Percentiles rank a stretch among this genome's conserved stretches.
These are phyloP conservation scores for Drosophila kohkoa DNA, from an alignment of 1,140 invertebrate genomes.

Conservation along the genomic window DNA sequence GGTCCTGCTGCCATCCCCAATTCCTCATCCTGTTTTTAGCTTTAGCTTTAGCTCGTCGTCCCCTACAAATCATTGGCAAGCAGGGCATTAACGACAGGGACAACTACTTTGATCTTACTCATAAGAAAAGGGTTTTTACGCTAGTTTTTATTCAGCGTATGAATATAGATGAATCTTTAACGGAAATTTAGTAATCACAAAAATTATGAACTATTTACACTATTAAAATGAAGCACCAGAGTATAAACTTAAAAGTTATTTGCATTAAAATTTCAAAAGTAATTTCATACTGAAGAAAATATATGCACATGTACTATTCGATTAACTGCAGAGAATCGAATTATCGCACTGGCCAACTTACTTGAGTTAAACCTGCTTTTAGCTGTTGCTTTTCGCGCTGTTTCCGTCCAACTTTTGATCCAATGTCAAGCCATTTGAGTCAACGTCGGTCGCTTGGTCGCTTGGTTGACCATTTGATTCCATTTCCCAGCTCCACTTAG, in stretches of 20 bases:
- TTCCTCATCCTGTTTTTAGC: conserved; percentile 7
- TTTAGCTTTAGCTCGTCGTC: not conserved
- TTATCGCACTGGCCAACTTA: not conserved
- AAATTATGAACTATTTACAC: too few species aligned
- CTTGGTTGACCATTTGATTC: conserved; percentile 53
- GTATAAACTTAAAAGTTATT: too few species aligned
- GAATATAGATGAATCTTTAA: not conserved
- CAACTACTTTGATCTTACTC: not conserved
- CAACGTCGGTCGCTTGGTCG: conserved; percentile 54
- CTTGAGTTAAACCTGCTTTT: conserved; percentile 20
- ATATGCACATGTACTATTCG: too few species aligned
- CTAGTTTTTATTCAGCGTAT: not conserved
- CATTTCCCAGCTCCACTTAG: conserved; percentile 26
- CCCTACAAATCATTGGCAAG: conserved; percentile 36
- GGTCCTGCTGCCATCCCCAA: conserved; percentile 32
- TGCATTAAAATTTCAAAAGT: too few species aligned
- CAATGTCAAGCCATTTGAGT: conserved; percentile 79
- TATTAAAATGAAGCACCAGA: too few species aligned
- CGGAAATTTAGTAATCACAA: too few species aligned
- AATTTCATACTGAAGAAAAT: too few species aligned
- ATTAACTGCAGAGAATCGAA: conserved; percentile 3
- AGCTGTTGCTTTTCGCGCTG: conserved; percentile 50
- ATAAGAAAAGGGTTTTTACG: not conserved
- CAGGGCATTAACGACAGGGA: conserved; percentile 27
- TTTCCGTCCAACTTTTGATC: conserved; percentile 77